These are phyloP conservation scores for Cryptomyrus ogoouensis DNA, from an alignment of 2,113 vertebrate species.

Conservation along the genomic window DNA sequence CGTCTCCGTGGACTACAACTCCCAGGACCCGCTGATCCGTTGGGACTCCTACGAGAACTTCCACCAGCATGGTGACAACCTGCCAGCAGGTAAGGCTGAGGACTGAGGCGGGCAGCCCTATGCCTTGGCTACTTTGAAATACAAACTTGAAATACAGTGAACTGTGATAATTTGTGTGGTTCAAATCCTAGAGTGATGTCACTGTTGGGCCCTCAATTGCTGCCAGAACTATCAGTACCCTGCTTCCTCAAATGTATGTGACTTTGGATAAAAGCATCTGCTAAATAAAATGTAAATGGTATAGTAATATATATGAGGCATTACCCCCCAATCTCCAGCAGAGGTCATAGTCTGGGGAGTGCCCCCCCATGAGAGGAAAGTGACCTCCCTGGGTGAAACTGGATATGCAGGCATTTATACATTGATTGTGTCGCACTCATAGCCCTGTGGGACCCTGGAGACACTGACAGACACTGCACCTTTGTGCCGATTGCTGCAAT, in stretches of 20 bases:
- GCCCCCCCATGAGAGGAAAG: neutral
- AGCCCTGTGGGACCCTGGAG: neutral
- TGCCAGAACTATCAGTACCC: neutral
- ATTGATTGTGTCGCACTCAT: neutral
- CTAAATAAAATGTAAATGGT: neutral
- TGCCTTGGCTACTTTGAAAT: neutral
- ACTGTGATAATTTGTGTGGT: too few species aligned
- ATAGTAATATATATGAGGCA: neutral
- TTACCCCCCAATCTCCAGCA: neutral
- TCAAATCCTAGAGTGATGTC: neutral
- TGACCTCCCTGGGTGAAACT: neutral
- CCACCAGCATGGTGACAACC: slow-evolving; percentile 71
- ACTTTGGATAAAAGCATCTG: neutral
- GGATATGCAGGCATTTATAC: neutral
- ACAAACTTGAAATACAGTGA: neutral
- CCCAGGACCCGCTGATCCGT: slow-evolving; percentile 86
- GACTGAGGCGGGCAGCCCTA: neutral
- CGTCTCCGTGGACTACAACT: slow-evolving; percentile 94
- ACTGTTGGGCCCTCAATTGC: neutral
- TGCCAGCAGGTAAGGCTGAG: slow-evolving; percentile 64
- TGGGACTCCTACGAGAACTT: slow-evolving; percentile 97
- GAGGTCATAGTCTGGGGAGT: neutral
- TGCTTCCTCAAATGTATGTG: neutral
- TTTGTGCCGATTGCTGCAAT: neutral
- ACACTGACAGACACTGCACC: neutral